A percentile compares a stretch with the other conserved stretches of the same genome.
phyloP scores from a whole-genome alignment of 2,113 vertebrate species.

The Xiphophorus couchianus region DNA sequence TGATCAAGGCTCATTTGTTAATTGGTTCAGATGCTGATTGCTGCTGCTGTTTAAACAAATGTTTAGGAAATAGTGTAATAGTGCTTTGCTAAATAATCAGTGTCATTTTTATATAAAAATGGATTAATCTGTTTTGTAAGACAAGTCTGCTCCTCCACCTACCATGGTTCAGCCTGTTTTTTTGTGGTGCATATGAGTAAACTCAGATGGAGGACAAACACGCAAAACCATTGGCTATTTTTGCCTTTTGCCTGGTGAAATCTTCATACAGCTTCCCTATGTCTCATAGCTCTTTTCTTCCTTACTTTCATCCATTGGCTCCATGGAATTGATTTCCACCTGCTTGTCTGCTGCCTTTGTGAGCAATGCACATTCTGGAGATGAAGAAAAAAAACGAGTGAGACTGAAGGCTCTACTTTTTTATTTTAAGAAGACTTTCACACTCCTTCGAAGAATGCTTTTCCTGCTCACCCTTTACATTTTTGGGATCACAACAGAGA shows the following conservation, averaged over 20 bases:
- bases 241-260: slow-evolving; percentile 57
- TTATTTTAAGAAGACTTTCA: slow-evolving; percentile 66
- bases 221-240: slow-evolving; percentile 63
- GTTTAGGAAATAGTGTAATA: too few species aligned
- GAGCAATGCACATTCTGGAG: slow-evolving; percentile 54
- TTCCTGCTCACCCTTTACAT: slow-evolving; percentile 60
- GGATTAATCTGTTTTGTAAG: not conserved
- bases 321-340: slow-evolving; percentile 76
- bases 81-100: not conserved
- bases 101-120: not conserved
- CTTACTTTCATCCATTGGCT: slow-evolving; percentile 73
- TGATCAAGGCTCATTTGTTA: too few species aligned
- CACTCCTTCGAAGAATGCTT: slow-evolving; percentile 67
- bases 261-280: slow-evolving; percentile 57
- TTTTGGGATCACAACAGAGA: slow-evolving; percentile 73
- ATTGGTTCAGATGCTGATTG: too few species aligned
- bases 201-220: slow-evolving; percentile 53
- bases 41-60: too few species aligned
- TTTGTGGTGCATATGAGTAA: slow-evolving; percentile 29
- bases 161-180: slow-evolving; percentile 33
- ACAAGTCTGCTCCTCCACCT: slow-evolving; percentile 17
- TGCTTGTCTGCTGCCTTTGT: slow-evolving; percentile 74
- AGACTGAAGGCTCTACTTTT: slow-evolving; percentile 61
- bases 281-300: slow-evolving; percentile 52
- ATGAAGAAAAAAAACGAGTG: slow-evolving; percentile 48